phyloP scores from a whole-genome alignment of 2,888 invertebrate species.

The Platerodrilus igneus region DNA sequence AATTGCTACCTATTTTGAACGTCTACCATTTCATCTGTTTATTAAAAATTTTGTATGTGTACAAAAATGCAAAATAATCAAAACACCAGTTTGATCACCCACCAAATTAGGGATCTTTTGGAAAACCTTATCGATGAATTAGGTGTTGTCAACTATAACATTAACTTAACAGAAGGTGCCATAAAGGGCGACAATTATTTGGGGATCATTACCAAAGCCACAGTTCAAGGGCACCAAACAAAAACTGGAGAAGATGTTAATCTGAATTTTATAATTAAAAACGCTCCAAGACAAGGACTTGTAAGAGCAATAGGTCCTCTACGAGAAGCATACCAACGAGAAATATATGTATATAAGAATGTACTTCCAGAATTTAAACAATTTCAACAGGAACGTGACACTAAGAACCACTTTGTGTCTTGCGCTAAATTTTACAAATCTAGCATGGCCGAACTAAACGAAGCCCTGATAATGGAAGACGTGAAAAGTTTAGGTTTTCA shows the following conservation, averaged over 20 bases:
- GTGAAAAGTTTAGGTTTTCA: constrained; percentile 27
- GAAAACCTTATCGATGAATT: not conserved
- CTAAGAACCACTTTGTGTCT: constrained; percentile 22
- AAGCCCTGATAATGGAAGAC: constrained; percentile 31
- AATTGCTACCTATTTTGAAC: no score
- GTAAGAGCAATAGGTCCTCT: constrained; percentile 28
- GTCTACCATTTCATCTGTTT: no score
- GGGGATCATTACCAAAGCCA: constrained; percentile 29
- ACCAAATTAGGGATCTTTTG: no score
- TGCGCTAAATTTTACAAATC: constrained; percentile 23
- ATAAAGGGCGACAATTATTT: constrained; percentile 34
- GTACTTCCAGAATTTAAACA: constrained; percentile 31
- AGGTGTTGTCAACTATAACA: constrained; percentile 1
- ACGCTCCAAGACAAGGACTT: constrained; percentile 26
- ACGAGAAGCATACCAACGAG: constrained; percentile 28
- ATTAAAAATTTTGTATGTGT: no score
- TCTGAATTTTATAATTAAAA: constrained; percentile 34
- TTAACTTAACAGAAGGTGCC: constrained; percentile 1
- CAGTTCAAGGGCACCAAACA: constrained; percentile 16
- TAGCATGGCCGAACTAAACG: constrained; percentile 22
- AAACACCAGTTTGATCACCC: no score
- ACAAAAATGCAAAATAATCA: no score
- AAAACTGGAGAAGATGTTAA: constrained; percentile 14
- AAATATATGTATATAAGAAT: constrained; percentile 33
- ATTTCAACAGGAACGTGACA: constrained; percentile 27